Conservation (phyloP, 1,140 invertebrate genomes). For the Geopemphigus sp. region DNA sequence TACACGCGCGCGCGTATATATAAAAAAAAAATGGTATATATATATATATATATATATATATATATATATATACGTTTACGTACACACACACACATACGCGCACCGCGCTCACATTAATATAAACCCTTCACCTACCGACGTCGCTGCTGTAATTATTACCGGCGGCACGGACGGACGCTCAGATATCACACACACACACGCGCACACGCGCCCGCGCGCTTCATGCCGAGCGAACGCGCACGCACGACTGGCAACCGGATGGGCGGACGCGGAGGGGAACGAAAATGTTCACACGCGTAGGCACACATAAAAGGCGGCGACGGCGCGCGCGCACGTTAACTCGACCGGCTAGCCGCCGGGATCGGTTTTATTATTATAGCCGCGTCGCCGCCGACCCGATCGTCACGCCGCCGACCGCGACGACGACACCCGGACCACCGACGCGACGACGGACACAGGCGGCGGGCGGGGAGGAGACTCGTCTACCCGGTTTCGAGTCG, state of each 20-base stretch:
- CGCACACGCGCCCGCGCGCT: not conserved
- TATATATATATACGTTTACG: no score
- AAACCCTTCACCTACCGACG: slow-evolving; percentile 7
- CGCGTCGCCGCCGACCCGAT: no score
- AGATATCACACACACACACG: slow-evolving; percentile 30
- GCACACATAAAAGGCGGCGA: slow-evolving; percentile 19
- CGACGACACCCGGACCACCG: slow-evolving; percentile 10
- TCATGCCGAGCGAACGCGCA: not conserved
- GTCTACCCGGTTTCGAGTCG: slow-evolving; percentile 17
- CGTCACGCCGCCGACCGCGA: not conserved
- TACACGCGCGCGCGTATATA: no score
- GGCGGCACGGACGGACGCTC: slow-evolving; percentile 36
- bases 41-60: no score
- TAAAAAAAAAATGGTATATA: no score
- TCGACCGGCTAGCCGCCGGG: slow-evolving; percentile 34
- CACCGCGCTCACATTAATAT: slow-evolving; percentile 24
- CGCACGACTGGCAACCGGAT: not conserved
- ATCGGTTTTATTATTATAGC: slow-evolving; percentile 42
- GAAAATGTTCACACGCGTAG: slow-evolving; percentile 49
- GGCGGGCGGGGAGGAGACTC: not conserved
- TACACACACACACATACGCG: not conserved
- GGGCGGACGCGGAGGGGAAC: not conserved
- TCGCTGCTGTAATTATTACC: slow-evolving; percentile 42
- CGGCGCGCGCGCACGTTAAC: slow-evolving; percentile 38
- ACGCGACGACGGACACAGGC: no score